Conservation (phyloP, 2,888 invertebrate genomes). For the Diarsia mendica region DNA sequence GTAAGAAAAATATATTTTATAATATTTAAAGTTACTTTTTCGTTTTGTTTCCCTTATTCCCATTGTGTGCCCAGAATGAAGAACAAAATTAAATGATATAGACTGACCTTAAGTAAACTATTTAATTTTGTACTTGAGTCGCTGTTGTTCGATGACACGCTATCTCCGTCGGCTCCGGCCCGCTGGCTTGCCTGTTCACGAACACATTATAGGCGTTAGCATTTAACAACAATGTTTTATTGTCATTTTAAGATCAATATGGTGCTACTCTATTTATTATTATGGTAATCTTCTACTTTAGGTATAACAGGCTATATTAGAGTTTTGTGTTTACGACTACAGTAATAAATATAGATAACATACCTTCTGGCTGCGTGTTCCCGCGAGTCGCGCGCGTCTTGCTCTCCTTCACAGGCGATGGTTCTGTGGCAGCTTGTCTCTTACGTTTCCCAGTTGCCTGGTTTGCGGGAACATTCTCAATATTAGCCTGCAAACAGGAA, state of each 20-base stretch:
- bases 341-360: neutral
- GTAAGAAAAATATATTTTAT: slow-evolving; percentile 8
- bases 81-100: neutral
- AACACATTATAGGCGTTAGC: neutral
- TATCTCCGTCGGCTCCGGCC: slow-evolving; percentile 60
- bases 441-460: slow-evolving; percentile 65
- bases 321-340: neutral
- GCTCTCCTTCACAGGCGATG: slow-evolving; percentile 66
- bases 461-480: slow-evolving; percentile 49
- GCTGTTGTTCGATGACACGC: slow-evolving; percentile 13
- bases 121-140: slow-evolving; percentile 57
- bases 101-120: slow-evolving; percentile 56
- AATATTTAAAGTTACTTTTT: slow-evolving; percentile 1
- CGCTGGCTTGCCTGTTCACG: slow-evolving; percentile 33
- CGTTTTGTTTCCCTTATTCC: neutral
- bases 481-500: slow-evolving; percentile 55
- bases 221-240: neutral
- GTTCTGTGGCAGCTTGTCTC: slow-evolving; percentile 64
- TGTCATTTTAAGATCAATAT: neutral
- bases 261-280: neutral
- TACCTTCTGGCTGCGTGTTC: slow-evolving; percentile 13
- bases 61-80: neutral
- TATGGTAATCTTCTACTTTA: too few relatives aligned
- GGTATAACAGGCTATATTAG: neutral
- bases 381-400: slow-evolving; percentile 25